Base-by-base conservation (phyloP, 2,888 invertebrate species). In the Erebia aethiops region DNA sequence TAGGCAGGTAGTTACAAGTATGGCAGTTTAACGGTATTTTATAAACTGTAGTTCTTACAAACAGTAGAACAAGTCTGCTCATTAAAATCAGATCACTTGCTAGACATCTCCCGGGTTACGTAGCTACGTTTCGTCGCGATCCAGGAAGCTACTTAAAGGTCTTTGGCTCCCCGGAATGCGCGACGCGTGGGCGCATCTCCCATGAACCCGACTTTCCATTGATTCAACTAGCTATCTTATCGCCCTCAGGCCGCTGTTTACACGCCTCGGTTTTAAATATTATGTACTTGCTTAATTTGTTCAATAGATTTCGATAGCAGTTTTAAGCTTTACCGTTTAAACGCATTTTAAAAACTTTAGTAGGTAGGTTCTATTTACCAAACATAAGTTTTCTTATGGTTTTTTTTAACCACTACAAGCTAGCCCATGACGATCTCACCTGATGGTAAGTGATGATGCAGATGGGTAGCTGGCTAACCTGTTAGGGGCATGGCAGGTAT, bases 161-260 rank as follows among this genome's bases (percentile, higher is more conserved):
- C 92, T 91, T 92, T 92, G 92, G 90, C 91, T 92, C 89, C 91
- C 87, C 79, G 91, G 92, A 91, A 92, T 92, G 90, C 81, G 84
- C 82, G 82, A 79, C 77, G 86, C 84, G 80, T 87, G 87, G 87
- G 91, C 84, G 86, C 84, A 77, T 78, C 86, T 88, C 86, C 85
- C 87, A 87, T 86, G 84, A 87, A 82, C 85, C 82, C 84, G 82
- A 84, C 91, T 91, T 89, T 90, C 91, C 92, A 91, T 92, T 91
- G 91, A 92, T 92, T 90, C 89, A 90, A 92, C 90, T 89, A 91
- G 2, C n/a, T n/a, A n/a, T 91, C 92, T 91, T 90, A 92, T 91
- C 91, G 69, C 63, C 84, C 88, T 89, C 89, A 88, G 86, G 84
- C 83, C 87, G 81, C 84, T 81, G 80, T 85, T 81, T 83, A 83